Percentiles rank a stretch among this genome's conserved stretches.
Conservation (phyloP, 2,113 vertebrate species). For the Apaloderma vittatum region DNA sequence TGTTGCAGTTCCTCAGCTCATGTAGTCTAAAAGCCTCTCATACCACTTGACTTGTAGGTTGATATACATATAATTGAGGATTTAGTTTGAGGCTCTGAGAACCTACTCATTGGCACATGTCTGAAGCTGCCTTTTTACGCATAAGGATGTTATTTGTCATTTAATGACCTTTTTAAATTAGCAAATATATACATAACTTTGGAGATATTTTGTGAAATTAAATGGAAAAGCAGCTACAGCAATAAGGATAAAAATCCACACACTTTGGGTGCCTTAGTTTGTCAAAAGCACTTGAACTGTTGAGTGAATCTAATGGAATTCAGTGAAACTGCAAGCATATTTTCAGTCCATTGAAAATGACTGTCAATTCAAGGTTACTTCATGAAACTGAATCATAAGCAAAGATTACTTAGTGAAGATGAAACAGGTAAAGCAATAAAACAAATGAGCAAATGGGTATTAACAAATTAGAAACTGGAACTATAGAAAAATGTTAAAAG, state of each 20-base stretch:
- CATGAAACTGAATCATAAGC: not conserved
- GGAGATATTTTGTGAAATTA: slow-evolving; percentile 23
- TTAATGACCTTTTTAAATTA: slow-evolving; percentile 3
- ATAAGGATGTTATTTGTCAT: slow-evolving; percentile 7
- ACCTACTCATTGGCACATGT: not conserved
- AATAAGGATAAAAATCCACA: slow-evolving; percentile 47
- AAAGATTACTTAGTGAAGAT: not conserved
- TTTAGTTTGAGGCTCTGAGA: slow-evolving; percentile 9
- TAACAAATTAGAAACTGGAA: not conserved
- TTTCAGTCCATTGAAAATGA: slow-evolving; percentile 44
- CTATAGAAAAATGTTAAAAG: not conserved
- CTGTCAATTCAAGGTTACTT: slow-evolving; percentile 52
- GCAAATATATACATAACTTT: not conserved
- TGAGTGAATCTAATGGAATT: slow-evolving; percentile 64
- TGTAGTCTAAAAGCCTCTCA: not conserved
- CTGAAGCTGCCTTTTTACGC: not conserved
- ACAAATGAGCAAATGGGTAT: not conserved
- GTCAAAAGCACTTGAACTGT: slow-evolving; percentile 59
- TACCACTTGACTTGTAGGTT: not conserved
- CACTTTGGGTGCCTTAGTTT: slow-evolving; percentile 54
- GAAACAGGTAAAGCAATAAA: not conserved
- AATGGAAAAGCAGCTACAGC: slow-evolving; percentile 1
- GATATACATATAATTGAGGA: not conserved
- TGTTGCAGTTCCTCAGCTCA: not conserved
- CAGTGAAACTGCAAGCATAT: slow-evolving; percentile 59